Evolutionary conservation across 1,140 invertebrate species (phyloP), one percentile per base, ranked within the genome.

Genomic region (Artemia franciscana): DNA sequence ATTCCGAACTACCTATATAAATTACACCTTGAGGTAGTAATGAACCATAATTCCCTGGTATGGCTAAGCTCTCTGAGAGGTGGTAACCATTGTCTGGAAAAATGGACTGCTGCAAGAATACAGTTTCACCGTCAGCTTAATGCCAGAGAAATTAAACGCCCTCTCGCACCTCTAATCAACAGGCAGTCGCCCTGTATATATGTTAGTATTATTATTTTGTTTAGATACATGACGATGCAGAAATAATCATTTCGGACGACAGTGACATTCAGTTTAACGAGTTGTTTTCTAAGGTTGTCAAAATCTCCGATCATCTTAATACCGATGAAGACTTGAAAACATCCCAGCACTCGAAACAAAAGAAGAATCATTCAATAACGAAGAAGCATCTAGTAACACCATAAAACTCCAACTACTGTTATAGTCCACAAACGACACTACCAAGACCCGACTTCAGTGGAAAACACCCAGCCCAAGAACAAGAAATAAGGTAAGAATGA

Each of bases 1-100:
- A 26, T 71, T 71, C 60, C 65, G 68, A 61, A 66, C 2, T 73
- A 69, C 65, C 18, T 68, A 15, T 51, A 60, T 9, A 67, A 67
- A 9, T n/a, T 68, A 0, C 21, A 66, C 24, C 72, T 71, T 61
- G 15, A 66, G 2, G 30, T 72, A 3, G n/a, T 59, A 12, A 59
- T 23, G 23, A 23, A 59, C 23, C 58, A 56, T 56, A 56, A 56
- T 15, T 18, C 39, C 18, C 39, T n/a, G n/a, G n/a, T n/a, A n/a
- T n/a, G n/a, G n/a, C n/a, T n/a, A n/a, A n/a, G n/a, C n/a, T n/a
- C n/a, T n/a, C n/a, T n/a, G n/a, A n/a, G n/a, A n/a, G n/a, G n/a
- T n/a, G n/a, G n/a, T n/a, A n/a, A n/a, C n/a, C 39, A 51, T 51
- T 18, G 39, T 18, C 12, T 51, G 12, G 39, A 51, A 51, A 51